Evolutionary conservation across 2,888 invertebrate species (phyloP).

Genomic region (Parnassius smintheus): DNA sequence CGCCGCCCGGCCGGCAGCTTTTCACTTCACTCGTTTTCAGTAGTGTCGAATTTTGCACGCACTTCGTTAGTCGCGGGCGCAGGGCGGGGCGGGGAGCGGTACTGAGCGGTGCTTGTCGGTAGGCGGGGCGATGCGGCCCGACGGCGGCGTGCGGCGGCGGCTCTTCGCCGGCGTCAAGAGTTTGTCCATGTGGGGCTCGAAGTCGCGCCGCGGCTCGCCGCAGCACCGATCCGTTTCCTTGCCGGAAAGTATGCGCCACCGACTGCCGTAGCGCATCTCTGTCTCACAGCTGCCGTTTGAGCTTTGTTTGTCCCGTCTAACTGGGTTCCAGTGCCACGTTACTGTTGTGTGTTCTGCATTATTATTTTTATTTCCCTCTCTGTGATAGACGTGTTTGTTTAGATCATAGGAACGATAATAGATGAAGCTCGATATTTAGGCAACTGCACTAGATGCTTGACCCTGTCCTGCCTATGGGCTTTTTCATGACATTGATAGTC

Average conservation of each 20-base stretch:
- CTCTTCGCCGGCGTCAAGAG: conserved; percentile 91
- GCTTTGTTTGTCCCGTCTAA: conserved; percentile 73
- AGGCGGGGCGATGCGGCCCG: conserved; percentile 74
- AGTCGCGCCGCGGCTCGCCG: conserved; percentile 84
- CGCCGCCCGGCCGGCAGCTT: conserved; percentile 56
- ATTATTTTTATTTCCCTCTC: conserved; percentile 55
- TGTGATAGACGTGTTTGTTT: conserved; percentile 74
- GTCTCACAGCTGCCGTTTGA: conserved; percentile 62
- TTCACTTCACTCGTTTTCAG: conserved; percentile 74
- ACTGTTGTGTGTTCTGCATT: conserved; percentile 69
- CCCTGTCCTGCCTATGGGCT: conserved; percentile 59
- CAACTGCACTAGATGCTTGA: conserved; percentile 67
- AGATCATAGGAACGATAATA: conserved; percentile 62
- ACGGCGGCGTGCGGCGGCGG: conserved; percentile 86
- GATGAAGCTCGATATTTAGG: conserved; percentile 59
- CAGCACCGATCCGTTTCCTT: conserved; percentile 92
- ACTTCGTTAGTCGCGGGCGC: conserved; percentile 64
- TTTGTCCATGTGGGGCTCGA: conserved; percentile 87
- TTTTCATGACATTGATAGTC: conserved; percentile 41
- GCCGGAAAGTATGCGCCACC: conserved; percentile 89
- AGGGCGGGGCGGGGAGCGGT: conserved; percentile 61
- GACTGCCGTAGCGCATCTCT: conserved; percentile 67
- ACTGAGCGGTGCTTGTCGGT: conserved; percentile 76
- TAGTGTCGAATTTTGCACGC: conserved; percentile 77
- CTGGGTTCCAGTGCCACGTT: conserved; percentile 68